phyloP scores from a whole-genome alignment of 2,888 invertebrate genomes.

The Trypoxylon attenuatum region DNA sequence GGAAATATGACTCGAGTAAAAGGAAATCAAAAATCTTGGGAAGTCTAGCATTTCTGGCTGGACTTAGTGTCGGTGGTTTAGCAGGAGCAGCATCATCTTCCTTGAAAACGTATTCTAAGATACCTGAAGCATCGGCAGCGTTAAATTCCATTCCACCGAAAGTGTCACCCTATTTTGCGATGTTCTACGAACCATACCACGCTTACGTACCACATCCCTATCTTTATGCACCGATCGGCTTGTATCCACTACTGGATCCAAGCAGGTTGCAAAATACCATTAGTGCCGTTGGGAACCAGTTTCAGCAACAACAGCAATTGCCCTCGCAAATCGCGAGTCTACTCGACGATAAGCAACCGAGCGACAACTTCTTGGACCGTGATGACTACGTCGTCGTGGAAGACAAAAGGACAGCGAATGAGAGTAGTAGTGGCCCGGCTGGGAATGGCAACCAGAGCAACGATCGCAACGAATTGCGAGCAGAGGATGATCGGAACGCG shows the following conservation, averaged over 20 bases:
- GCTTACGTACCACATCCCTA: constrained; percentile 45
- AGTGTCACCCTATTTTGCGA: constrained; percentile 56
- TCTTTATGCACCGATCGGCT: constrained; percentile 31
- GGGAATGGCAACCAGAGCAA: constrained; percentile 8
- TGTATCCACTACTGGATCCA: constrained; percentile 40
- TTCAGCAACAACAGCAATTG: constrained; percentile 14
- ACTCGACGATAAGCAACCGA: constrained; percentile 24
- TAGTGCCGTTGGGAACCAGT: constrained; percentile 9
- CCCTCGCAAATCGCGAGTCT: constrained; percentile 8
- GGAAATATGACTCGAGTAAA: constrained; percentile 1
- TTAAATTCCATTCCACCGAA: constrained; percentile 38
- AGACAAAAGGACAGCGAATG: constrained; percentile 22
- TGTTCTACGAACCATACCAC: constrained; percentile 62
- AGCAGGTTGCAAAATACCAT: constrained; percentile 25
- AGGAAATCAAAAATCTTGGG: constrained; percentile 59
- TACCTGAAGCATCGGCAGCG: constrained; percentile 11
- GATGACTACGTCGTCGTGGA: constrained; percentile 33
- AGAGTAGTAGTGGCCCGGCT: constrained; percentile 21
- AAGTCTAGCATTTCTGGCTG: constrained; percentile 63
- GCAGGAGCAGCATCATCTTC: constrained; percentile 29
- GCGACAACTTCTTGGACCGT: constrained; percentile 16
- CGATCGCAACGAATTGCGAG: constrained; percentile 14
- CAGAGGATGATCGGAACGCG: constrained; percentile 24
- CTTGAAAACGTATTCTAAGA: constrained; percentile 28
- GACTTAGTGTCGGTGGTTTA: constrained; percentile 57